Evolutionary conservation across 2,888 invertebrate species (phyloP).

Genomic region (Epinotia bilunana): DNA sequence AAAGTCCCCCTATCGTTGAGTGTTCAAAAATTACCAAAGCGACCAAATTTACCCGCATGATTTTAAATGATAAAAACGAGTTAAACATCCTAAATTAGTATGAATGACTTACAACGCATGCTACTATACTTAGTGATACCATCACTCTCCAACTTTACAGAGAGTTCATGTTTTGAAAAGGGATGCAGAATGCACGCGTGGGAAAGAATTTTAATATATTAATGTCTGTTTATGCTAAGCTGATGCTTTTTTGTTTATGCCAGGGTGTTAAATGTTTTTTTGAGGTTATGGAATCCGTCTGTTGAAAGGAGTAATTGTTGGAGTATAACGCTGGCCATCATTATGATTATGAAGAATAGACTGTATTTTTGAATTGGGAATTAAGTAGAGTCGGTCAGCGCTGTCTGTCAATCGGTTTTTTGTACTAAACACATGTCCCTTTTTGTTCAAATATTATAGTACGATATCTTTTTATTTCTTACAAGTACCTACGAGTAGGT

Average conservation of each 20-base stretch:
- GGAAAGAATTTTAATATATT: conserved; percentile 59
- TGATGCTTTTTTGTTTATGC: conserved; percentile 41
- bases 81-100: conserved; percentile 62
- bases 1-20: conserved; percentile 38
- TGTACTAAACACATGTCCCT: too few species aligned
- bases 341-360: too few species aligned
- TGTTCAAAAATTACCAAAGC: conserved; percentile 40
- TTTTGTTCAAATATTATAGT: too few species aligned
- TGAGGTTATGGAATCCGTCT: conserved; percentile 22
- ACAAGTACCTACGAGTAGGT: too few species aligned
- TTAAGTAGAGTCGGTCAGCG: too few species aligned
- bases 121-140: conserved; percentile 37
- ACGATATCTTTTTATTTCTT: too few species aligned
- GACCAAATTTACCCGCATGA: conserved; percentile 56
- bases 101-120: conserved; percentile 53
- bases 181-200: conserved; percentile 55
- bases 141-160: conserved; percentile 44
- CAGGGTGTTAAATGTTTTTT: conserved; percentile 28
- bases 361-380: too few species aligned
- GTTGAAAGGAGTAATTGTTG: conserved; percentile 11
- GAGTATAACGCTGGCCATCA: too few species aligned
- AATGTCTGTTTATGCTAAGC: conserved; percentile 56
- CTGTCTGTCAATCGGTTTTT: too few species aligned
- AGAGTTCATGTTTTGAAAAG: conserved; percentile 49
- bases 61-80: conserved; percentile 55